A percentile compares a stretch with the other conserved stretches of the same genome.
Evolutionary conservation across 2,797 vertebrate genomes (phyloP).

Genomic region (Perdix hodgsoniae): DNA sequence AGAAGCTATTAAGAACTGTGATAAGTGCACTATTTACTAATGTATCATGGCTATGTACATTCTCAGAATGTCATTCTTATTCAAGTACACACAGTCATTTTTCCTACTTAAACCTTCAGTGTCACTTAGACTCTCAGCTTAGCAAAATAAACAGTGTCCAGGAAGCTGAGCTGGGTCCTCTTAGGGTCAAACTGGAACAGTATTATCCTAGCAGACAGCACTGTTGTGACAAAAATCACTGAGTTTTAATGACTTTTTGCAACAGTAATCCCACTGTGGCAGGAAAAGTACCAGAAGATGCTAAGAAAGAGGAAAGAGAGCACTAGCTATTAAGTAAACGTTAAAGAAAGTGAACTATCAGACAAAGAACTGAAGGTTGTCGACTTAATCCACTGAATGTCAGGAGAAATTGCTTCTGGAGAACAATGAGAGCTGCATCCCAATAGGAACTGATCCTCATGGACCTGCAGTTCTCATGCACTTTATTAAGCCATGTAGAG

Average conservation of each 20-base stretch:
- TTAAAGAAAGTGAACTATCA: slow-evolving; percentile 11
- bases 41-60: background rate
- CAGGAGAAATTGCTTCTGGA: slow-evolving; percentile 5
- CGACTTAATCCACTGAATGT: background rate
- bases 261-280: background rate
- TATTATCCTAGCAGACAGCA: background rate
- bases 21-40: background rate
- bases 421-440: background rate
- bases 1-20: background rate
- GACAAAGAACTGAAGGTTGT: background rate
- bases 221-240: background rate
- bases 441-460: slow-evolving; percentile 9
- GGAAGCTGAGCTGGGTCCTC: background rate
- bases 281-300: background rate
- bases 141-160: background rate
- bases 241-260: background rate
- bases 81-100: background rate
- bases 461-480: background rate
- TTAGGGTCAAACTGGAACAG: background rate
- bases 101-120: background rate
- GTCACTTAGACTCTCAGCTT: background rate
- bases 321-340: background rate
- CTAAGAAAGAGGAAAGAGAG: background rate
- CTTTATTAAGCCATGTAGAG: background rate
- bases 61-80: background rate